These are phyloP conservation scores for Barnardius zonarius DNA, from an alignment of 2,113 vertebrate species.

Conservation along the genomic window DNA sequence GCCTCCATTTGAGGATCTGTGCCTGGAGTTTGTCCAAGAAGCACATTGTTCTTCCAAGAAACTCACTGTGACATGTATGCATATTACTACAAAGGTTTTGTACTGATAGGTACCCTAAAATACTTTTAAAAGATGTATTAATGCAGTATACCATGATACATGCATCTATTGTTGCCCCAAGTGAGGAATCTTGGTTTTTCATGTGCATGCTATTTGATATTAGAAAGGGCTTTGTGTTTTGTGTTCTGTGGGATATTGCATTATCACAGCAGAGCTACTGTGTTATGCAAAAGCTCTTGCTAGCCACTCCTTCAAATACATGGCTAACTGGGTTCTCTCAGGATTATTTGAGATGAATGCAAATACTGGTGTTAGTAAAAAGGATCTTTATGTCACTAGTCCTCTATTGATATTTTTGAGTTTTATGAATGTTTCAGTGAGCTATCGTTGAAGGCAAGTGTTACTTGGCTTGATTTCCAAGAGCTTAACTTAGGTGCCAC, in stretches of 20 bases:
- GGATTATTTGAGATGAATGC: neutral
- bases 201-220: neutral
- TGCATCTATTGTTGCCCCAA: neutral
- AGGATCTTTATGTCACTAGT: neutral
- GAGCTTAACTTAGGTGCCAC: neutral
- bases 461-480: neutral
- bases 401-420: neutral
- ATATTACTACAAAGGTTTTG: neutral
- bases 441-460: neutral
- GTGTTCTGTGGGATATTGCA: neutral
- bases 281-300: neutral
- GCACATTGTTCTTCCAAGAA: neutral
- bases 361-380: neutral
- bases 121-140: neutral
- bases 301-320: neutral
- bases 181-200: neutral
- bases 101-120: neutral
- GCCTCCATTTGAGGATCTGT: neutral
- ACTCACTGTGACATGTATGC: accelerated
- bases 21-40: neutral
- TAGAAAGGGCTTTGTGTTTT: neutral
- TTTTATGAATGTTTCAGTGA: neutral
- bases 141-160: accelerated
- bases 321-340: neutral
- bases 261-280: neutral